A percentile compares a stretch with the other conserved stretches of the same genome.
Conservation (phyloP, 2,888 invertebrate species). For the Rotaria sp. region DNA sequence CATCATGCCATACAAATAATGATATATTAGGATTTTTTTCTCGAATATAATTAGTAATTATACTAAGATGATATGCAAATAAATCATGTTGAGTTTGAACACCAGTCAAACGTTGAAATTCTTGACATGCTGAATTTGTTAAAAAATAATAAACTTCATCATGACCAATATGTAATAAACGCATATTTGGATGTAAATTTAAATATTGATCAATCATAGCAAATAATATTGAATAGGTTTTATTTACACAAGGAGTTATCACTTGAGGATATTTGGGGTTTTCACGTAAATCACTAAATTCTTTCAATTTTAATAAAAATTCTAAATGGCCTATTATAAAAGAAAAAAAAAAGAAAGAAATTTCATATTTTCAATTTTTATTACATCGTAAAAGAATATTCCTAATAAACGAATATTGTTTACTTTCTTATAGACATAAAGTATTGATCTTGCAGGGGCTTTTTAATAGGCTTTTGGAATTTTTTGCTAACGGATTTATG, state of each 20-base stretch:
- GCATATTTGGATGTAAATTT: conserved; percentile 61
- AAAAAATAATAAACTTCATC: conserved; percentile 62
- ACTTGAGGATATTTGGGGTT: conserved; percentile 61
- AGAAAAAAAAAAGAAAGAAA: neutral
- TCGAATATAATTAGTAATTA: conserved; percentile 31
- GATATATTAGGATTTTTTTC: conserved; percentile 32
- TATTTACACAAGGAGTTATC: conserved; percentile 64
- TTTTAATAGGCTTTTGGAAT: no score
- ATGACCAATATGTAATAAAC: conserved; percentile 71
- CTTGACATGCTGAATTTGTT: conserved; percentile 21
- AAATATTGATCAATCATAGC: conserved; percentile 68
- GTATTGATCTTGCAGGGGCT: no score
- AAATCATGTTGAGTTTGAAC: neutral
- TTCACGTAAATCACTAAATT: conserved; percentile 67
- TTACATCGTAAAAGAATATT: no score
- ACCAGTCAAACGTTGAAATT: neutral
- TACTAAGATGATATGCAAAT: conserved; percentile 32
- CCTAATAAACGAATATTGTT: no score
- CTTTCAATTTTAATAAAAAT: conserved; percentile 67
- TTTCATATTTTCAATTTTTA: neutral
- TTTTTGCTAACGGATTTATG: no score
- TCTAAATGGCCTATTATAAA: conserved; percentile 66
- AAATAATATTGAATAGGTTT: conserved; percentile 43
- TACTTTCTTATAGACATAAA: no score
- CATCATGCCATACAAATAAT: conserved; percentile 38